These are phyloP conservation scores for Xestia sexstrigata DNA, from an alignment of 2,888 invertebrate genomes.

Conservation along the genomic window DNA sequence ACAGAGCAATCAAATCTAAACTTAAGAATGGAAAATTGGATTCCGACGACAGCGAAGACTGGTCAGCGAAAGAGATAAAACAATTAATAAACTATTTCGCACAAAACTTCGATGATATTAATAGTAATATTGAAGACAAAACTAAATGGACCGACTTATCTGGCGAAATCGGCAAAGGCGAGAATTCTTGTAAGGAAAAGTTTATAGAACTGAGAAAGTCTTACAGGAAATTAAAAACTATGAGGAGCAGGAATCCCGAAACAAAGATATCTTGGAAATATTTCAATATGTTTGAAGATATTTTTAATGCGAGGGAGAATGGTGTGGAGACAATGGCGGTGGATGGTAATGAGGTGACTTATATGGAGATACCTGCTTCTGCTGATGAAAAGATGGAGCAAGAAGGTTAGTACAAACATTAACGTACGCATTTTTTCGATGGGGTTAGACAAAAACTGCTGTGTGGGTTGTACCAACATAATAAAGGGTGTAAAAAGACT, in stretches of 20 bases:
- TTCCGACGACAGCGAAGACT: conserved; percentile 77
- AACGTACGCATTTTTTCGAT: too few species aligned
- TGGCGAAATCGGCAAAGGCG: conserved; percentile 73
- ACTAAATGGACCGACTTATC: conserved; percentile 76
- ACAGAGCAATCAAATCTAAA: conserved; percentile 82
- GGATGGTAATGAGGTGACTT: conserved; percentile 51
- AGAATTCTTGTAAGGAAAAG: conserved; percentile 78
- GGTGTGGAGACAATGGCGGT: conserved; percentile 63
- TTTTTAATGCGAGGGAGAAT: conserved; percentile 71
- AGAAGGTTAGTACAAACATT: conserved; percentile 64
- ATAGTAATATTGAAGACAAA: conserved; percentile 71
- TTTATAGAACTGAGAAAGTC: conserved; percentile 83
- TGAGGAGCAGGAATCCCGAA: conserved; percentile 80
- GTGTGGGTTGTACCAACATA: too few species aligned
- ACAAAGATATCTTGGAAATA: conserved; percentile 86
- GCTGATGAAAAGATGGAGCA: conserved; percentile 62
- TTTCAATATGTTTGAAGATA: conserved; percentile 81
- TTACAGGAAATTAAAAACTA: conserved; percentile 84
- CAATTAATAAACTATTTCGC: conserved; percentile 79
- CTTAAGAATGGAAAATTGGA: conserved; percentile 78
- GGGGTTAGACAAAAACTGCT: too few species aligned
- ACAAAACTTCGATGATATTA: conserved; percentile 75
- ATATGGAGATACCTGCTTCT: conserved; percentile 43
- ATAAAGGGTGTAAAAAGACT: too few species aligned
- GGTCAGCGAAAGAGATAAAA: conserved; percentile 83